Base-by-base conservation (phyloP, 2,113 vertebrate genomes). In the Columba livia region DNA sequence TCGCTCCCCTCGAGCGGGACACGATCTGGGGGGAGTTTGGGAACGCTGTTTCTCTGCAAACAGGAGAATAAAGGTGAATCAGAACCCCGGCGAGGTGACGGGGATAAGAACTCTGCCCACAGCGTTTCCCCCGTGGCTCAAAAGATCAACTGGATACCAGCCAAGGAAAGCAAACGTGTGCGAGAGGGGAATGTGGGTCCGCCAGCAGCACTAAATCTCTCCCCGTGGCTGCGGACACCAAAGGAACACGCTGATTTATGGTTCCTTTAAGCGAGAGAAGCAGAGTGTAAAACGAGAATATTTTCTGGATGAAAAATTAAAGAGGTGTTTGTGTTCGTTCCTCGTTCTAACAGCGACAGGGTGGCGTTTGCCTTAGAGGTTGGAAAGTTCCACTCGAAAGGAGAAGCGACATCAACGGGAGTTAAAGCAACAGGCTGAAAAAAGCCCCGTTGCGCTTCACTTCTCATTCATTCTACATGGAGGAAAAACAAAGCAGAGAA, bases 281-380 rank as follows among this genome's bases (percentile, higher is more conserved):
- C 84, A 16, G 91, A 91, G 96, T 92, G 93, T 54, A 92, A 96
- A 96, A 96, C 69, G 72, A 94, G 94, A 85, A 12, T 29, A 86
- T 95, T 96, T 96, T 96, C 93, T 67, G 84, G 91, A 44, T 96
- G 96, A 92, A 42, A 44, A 95, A 94, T 95, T 44, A 95, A 95
- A 95, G 89, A 31, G 79, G 24, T 47, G n/a, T 8, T 44, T 29
- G 28, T 14, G 31, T 42, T 21, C 40, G 73, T 48, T 81, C 81
- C 90, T 78, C 53, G 17, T 85, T 79, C 86, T 44, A 24, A 29
- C 69, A 12, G 47, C 23, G 1, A 40, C 40, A 40, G 40, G 23
- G 81, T 18, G 82, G 36, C 47, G 70, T 74, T 72, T 8, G 54
- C 86, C 69, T 50, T 3, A 8, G 31, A 10, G 69, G 78, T 36